A percentile compares a stretch with the other conserved stretches of the same genome.
phyloP scores from a whole-genome alignment of 2,797 vertebrate species.

The Liasis olivaceus region DNA sequence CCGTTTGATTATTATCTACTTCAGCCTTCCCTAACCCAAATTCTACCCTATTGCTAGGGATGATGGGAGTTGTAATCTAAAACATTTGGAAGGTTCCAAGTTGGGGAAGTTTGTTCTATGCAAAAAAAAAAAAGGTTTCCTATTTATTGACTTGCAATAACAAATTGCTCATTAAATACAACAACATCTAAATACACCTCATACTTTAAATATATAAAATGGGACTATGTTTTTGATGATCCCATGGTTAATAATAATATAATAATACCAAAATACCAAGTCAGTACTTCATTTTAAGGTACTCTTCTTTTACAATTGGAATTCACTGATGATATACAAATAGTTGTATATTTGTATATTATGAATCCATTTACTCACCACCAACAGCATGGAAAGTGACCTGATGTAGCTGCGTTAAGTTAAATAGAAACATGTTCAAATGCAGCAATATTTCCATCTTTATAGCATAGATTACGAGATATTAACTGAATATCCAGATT shows the following conservation, averaged over 20 bases:
- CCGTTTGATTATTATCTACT: background rate
- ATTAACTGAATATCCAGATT: background rate
- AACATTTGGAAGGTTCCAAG: background rate
- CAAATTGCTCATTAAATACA: background rate
- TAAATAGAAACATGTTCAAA: background rate
- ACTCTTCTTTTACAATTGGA: background rate
- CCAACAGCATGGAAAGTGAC: background rate
- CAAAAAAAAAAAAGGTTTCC: background rate
- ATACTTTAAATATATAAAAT: background rate
- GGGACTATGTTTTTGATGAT: background rate
- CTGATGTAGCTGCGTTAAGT: background rate
- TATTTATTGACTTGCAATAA: background rate
- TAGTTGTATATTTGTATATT: background rate
- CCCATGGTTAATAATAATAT: background rate
- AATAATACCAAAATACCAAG: background rate
- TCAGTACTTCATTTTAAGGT: background rate
- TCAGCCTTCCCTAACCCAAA: background rate
- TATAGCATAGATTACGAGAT: conserved; percentile 12
- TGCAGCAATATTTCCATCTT: background rate
- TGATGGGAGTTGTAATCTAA: background rate
- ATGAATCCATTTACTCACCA: background rate
- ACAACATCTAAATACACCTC: background rate
- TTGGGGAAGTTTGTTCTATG: background rate
- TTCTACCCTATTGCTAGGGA: background rate
- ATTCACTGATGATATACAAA: background rate